Evolutionary conservation across 1,140 invertebrate genomes (phyloP).

Genomic region (Danaus plexippus): DNA sequence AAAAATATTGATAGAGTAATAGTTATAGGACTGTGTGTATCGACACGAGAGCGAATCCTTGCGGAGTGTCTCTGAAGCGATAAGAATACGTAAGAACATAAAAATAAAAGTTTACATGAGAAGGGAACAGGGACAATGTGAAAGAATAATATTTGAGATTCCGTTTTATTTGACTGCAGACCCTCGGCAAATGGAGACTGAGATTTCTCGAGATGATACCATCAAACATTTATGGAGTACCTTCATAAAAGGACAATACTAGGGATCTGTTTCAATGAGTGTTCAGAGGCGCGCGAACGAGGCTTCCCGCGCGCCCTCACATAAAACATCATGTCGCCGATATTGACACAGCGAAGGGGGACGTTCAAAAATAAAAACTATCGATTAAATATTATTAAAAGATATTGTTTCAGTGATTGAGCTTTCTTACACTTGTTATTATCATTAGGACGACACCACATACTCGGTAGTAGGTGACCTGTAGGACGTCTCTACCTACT

Average conservation of each 20-base stretch:
- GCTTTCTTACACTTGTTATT: no score
- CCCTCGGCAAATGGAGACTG: constrained; percentile 68
- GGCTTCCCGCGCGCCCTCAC: no score
- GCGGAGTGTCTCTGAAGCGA: constrained; percentile 61
- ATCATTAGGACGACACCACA: no score
- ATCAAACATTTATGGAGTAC: constrained; percentile 71
- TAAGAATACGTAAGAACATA: constrained; percentile 70
- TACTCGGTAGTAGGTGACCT: no score
- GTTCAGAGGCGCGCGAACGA: constrained; percentile 39
- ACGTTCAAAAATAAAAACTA: no score
- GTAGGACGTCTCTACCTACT: no score
- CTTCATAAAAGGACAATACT: constrained; percentile 70
- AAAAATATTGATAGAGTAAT: no score
- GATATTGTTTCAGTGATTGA: no score
- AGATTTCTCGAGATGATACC: constrained; percentile 71
- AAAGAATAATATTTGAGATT: constrained; percentile 70
- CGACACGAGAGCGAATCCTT: constrained; percentile 58
- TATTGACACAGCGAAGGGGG: no score
- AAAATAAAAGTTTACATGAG: constrained; percentile 71
- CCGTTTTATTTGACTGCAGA: constrained; percentile 70
- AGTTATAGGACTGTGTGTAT: constrained; percentile 10
- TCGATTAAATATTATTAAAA: no score
- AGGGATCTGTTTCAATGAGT: constrained; percentile 69
- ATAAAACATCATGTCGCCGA: no score
- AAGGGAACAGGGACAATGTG: constrained; percentile 65